phyloP scores from a whole-genome alignment of 1,140 invertebrate species.

The Dendrolimus kikuchii region DNA sequence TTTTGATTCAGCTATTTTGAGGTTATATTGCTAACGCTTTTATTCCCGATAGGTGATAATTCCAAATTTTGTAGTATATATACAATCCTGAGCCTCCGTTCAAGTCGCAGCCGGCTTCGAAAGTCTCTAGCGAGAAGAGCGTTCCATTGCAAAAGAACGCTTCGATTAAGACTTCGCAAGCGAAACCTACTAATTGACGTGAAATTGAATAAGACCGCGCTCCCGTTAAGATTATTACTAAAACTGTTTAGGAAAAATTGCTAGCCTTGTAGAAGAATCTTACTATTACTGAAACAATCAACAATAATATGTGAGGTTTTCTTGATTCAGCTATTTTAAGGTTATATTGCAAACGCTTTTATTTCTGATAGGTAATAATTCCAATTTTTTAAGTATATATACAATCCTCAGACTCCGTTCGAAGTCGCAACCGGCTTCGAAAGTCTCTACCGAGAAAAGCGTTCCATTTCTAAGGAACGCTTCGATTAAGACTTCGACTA shows the following conservation, averaged over 20 bases:
- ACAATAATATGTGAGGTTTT: constrained; percentile 39
- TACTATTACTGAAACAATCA: constrained; percentile 38
- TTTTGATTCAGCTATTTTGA: too few relatives aligned
- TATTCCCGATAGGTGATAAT: too few relatives aligned
- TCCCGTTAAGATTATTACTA: too few relatives aligned
- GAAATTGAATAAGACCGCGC: too few relatives aligned
- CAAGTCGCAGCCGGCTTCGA: constrained; percentile 49
- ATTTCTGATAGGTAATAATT: too few relatives aligned
- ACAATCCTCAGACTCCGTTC: constrained; percentile 30
- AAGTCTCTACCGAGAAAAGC: constrained; percentile 38
- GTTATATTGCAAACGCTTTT: too few relatives aligned
- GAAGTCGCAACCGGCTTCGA: constrained; percentile 48
- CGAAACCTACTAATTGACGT: too few relatives aligned
- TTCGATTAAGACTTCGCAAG: constrained; percentile 29
- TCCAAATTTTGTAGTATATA: too few relatives aligned
- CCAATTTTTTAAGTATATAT: too few relatives aligned
- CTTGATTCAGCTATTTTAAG: constrained; percentile 3
- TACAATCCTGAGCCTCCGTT: constrained; percentile 26
- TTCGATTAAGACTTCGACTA: constrained; percentile 29
- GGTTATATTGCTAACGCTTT: too few relatives aligned
- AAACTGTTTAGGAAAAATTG: too few relatives aligned
- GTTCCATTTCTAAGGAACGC: constrained; percentile 27
- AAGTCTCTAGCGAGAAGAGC: constrained; percentile 38
- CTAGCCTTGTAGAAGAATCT: constrained; percentile 47
- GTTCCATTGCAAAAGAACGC: constrained; percentile 27